A percentile compares a stretch with the other conserved stretches of the same genome.
Conservation (phyloP, 2,888 invertebrate species). For the Leucania comma region DNA sequence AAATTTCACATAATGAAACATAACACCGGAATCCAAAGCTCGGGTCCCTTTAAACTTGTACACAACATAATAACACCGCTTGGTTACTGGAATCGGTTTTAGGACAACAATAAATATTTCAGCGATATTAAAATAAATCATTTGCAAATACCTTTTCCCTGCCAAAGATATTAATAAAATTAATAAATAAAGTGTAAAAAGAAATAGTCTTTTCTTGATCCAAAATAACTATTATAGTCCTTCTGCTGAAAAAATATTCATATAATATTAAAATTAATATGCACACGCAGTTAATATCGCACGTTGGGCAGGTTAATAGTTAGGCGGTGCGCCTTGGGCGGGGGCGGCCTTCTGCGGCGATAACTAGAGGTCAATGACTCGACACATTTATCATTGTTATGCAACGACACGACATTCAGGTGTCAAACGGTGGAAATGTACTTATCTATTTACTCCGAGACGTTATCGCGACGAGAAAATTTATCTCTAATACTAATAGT, state of each 20-base stretch:
- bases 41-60: background rate
- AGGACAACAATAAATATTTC: conserved; percentile 22
- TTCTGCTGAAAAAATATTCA: background rate
- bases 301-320: conserved; percentile 32
- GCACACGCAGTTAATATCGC: conserved; percentile 6
- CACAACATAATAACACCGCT: background rate
- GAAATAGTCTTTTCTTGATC: background rate
- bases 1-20: background rate
- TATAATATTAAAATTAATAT: background rate
- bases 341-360: conserved; percentile 43
- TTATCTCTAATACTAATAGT: conserved; percentile 46
- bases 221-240: background rate
- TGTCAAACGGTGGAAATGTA: conserved; percentile 52
- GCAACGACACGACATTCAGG: conserved; percentile 50
- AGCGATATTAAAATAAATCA: conserved; percentile 37
- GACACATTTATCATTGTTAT: conserved; percentile 52
- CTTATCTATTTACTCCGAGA: conserved; percentile 51
- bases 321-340: conserved; percentile 54
- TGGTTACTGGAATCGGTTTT: conserved; percentile 2
- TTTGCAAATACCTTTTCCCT: conserved; percentile 24
- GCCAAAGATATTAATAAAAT: conserved; percentile 26
- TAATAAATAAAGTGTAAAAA: conserved; percentile 3
- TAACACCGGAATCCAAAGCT: background rate
- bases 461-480: conserved; percentile 53
- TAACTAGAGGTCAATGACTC: conserved; percentile 55